Base-by-base conservation (phyloP, 64 coral and sea anemone species). In the Hydrozoanthus tunicans region DNA sequence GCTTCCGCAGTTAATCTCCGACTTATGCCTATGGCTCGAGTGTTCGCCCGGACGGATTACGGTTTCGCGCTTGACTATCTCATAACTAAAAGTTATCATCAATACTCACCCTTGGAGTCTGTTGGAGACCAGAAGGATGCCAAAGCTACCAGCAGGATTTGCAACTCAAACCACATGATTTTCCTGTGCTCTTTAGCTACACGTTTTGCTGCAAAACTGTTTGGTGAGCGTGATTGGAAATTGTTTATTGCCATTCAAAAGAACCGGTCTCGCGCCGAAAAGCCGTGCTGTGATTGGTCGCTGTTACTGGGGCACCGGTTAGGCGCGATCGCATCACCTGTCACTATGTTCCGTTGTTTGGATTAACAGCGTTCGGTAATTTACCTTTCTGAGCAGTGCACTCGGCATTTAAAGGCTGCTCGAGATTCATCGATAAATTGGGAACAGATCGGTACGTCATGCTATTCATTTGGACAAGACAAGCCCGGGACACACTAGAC, bases 321-420 rank as follows among this genome's bases (percentile, higher is more conserved):
- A 56, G 3, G 11, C 52, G 5, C 4, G 51, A 85, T 85, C 82
- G 82, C 82, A 85, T 85, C 82, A 85, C 82, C 82, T 54, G 82
- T 85, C 51, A 12, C 43, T n/a, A n/a, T 54, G 51, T 53, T 53
- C 11, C 68, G 63, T 56, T 56, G 53, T 66, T 83, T 83, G 9
- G 43, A 4, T 43, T 53, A 67, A 51, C 4, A 4, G 53, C 15
- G 13, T 14, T 55, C 8, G 24, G 51, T 85, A 85, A 69, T 51
- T 57, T 69, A 23, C 52, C 24, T 70, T 70, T 69, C 64, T 69
- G 2, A 43, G 52, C 51, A 70, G 69, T 15, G n/a, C 81, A 83
- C 77, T 2, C 32, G 32, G 32, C 32, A 43, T 43, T 43, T 43
- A 43, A 43, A 43, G 32, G 32, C 32, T 43, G 32, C 32, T 43